These are phyloP conservation scores for Enteromius viviparus DNA, from an alignment of 2,797 vertebrate genomes.

Conservation along the genomic window DNA sequence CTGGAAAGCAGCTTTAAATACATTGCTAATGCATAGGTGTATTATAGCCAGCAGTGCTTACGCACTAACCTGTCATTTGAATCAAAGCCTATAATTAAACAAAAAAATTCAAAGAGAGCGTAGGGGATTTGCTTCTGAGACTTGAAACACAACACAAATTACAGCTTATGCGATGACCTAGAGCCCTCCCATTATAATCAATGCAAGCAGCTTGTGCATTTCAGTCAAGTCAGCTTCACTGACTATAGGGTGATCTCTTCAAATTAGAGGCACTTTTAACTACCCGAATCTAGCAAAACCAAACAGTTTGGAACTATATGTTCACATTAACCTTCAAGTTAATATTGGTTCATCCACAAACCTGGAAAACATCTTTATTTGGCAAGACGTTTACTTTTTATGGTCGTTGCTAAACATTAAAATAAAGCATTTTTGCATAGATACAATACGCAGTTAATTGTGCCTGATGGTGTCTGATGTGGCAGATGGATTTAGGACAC, in stretches of 20 bases:
- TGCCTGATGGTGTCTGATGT: constrained; percentile 11
- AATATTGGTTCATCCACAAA: neutral
- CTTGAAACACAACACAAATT: constrained; percentile 81
- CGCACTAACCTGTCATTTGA: constrained; percentile 93
- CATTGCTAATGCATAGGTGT: constrained; percentile 87
- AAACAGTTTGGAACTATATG: neutral
- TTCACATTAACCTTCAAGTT: neutral
- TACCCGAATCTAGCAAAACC: neutral
- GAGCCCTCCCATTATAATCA: constrained; percentile 12
- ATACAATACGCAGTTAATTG: constrained; percentile 33
- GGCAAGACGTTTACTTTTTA: constrained; percentile 66
- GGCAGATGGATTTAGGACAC: constrained; percentile 6
- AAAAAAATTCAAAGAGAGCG: constrained; percentile 93
- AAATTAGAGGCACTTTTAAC: constrained; percentile 2
- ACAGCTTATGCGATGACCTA: constrained; percentile 62
- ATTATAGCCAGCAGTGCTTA: constrained; percentile 95
- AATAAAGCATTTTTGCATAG: constrained; percentile 55
- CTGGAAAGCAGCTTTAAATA: constrained; percentile 74
- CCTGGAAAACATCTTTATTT: neutral
- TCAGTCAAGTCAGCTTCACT: neutral
- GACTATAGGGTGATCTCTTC: neutral
- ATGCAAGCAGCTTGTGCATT: neutral
- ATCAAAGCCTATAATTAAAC: constrained; percentile 95
- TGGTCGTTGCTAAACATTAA: constrained; percentile 77
- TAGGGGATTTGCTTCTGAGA: constrained; percentile 79